Percentiles rank a stretch among this genome's conserved stretches.
Conservation (phyloP, 92 coral and sea anemone species). For the Metridium senile region DNA sequence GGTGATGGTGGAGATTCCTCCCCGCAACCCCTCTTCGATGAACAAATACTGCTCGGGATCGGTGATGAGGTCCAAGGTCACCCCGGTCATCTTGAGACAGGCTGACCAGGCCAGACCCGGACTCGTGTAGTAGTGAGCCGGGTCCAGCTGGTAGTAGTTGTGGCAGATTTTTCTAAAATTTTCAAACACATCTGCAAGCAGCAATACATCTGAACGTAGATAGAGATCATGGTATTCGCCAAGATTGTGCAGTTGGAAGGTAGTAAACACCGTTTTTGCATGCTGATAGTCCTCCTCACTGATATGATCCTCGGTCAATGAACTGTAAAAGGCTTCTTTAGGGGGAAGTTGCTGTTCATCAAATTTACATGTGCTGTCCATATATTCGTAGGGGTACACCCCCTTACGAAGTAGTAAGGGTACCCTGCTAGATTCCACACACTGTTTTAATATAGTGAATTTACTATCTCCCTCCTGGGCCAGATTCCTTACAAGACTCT, state of each 20-base stretch:
- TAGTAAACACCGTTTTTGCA: slow-evolving; percentile 25
- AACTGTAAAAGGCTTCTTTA: slow-evolving; percentile 33
- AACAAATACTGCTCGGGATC: slow-evolving; percentile 45
- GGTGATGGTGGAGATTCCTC: slow-evolving; percentile 36
- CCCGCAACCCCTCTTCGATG: slow-evolving; percentile 23
- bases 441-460: slow-evolving; percentile 8
- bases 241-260: slow-evolving; percentile 30
- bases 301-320: slow-evolving; percentile 34
- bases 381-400: slow-evolving; percentile 22
- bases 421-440: background rate
- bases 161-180: slow-evolving; percentile 49
- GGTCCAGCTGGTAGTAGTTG: slow-evolving; percentile 40
- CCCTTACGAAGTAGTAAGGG: slow-evolving; percentile 21
- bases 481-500: slow-evolving; percentile 29
- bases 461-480: slow-evolving; percentile 9
- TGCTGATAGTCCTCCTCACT: slow-evolving; percentile 41
- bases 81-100: slow-evolving; percentile 47
- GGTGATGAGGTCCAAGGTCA: slow-evolving; percentile 41
- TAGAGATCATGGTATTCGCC: slow-evolving; percentile 61
- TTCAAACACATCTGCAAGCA: slow-evolving; percentile 43
- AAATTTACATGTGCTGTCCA: slow-evolving; percentile 27
- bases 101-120: slow-evolving; percentile 45
- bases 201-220: slow-evolving; percentile 29
- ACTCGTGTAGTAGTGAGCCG: slow-evolving; percentile 29
- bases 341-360: slow-evolving; percentile 33